Conservation (phyloP, 1,140 invertebrate species). For the Halotydeus destructor region DNA sequence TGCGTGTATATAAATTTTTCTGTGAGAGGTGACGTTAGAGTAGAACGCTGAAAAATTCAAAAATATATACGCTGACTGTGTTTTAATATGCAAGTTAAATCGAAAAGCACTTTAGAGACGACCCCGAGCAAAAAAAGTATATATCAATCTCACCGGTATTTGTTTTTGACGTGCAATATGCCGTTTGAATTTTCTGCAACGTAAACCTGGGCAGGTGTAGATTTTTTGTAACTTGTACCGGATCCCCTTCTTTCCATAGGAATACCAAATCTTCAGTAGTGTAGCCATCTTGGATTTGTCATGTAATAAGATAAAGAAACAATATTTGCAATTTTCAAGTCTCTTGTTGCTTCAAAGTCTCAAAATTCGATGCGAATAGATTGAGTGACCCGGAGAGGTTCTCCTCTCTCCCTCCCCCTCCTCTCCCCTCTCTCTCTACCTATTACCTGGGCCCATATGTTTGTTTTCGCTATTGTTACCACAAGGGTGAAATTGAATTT, state of each 20-base stretch:
- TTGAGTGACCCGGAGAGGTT: too few relatives aligned
- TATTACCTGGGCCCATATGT: too few relatives aligned
- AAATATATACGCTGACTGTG: not conserved
- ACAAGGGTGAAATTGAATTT: too few relatives aligned
- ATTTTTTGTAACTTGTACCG: slow-evolving; percentile 81
- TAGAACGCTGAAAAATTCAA: slow-evolving; percentile 9
- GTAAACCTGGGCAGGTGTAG: slow-evolving; percentile 79
- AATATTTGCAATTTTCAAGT: slow-evolving; percentile 6
- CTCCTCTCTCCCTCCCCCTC: too few relatives aligned
- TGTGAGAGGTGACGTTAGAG: too few relatives aligned
- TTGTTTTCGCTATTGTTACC: too few relatives aligned
- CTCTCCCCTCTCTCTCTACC: too few relatives aligned
- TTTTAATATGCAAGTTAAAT: too few relatives aligned
- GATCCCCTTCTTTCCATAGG: slow-evolving; percentile 76
- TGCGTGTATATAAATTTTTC: too few relatives aligned
- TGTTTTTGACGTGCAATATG: slow-evolving; percentile 85
- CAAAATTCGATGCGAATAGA: too few relatives aligned
- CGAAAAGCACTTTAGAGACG: too few relatives aligned
- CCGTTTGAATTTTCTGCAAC: slow-evolving; percentile 68
- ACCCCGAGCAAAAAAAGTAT: slow-evolving; percentile 4
- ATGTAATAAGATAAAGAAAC: slow-evolving; percentile 4
- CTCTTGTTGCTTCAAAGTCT: too few relatives aligned
- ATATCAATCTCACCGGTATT: slow-evolving; percentile 57
- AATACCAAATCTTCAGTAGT: slow-evolving; percentile 83
- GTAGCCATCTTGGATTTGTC: slow-evolving; percentile 82